Evolutionary conservation across 1,140 invertebrate genomes (phyloP), one percentile per base, ranked within the genome.

Genomic region (Xylocopa sonorina): DNA sequence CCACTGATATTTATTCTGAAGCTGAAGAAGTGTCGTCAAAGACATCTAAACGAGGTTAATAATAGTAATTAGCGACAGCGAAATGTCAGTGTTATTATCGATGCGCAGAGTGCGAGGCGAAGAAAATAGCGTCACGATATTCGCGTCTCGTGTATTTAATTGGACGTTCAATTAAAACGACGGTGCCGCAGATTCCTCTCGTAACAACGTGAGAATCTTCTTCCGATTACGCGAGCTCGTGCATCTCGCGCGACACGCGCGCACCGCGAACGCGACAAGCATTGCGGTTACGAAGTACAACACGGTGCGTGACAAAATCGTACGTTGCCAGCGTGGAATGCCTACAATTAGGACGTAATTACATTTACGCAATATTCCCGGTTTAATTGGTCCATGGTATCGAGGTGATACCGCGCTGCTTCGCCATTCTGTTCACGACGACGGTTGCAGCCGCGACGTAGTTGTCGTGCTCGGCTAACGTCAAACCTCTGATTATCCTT

Each of bases 351-450:
- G 27, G 43, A n/a, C 6, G 46, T 48, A 50, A 67, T 67, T 67
- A 67, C 46, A 67, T 12, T 67, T 67, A 67, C 64, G 64, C 64
- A 67, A 67, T 67, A 63, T 41, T 34, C 43, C 24, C 64, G 46
- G 46, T 67, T 48, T 67, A 67, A 67, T 67, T 67, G 34, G 38
- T 48, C 21, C 43, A 32, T 29, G 27, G 29, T 29, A 67, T 50
- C 41, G 41, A 27, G 34, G 16, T 9, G 18, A 7, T 46, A 29
- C 24, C 18, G 27, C 62, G 43, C 48, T 32, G 50, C 64, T 48
- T 66, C 41, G 6, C 24, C 46, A 16, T 16, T 32, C 43, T 32
- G 21, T 50, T 43, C 4, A 24, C 34, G 62, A 63, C 24, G 24
- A n/a, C 32, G n/a, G n/a, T n/a, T n/a, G n/a, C n/a, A n/a, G n/a